Evolutionary conservation across 1,140 invertebrate species (phyloP), one percentile per base, ranked within the genome.

Genomic region (Scaptodrosophila lebanonensis): DNA sequence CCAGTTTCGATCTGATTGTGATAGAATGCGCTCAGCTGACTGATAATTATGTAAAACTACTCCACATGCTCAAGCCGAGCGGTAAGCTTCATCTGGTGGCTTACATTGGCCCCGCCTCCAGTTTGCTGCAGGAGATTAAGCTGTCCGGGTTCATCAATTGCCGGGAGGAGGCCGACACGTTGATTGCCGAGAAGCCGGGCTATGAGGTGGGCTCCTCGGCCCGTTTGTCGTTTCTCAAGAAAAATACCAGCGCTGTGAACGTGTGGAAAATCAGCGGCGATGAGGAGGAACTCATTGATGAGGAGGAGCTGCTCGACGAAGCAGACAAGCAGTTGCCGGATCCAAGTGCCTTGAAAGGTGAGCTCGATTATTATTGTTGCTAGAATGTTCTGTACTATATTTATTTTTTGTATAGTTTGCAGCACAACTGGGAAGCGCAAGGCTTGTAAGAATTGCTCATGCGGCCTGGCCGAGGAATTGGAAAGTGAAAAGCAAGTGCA

Each of bases 401-500:
- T 43, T 1, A 27, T 33, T 47, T 62, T 66, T 75, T 63, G 90
- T 91, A 51, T 86, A 94, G 95, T 95, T 3, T 98, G 96, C 88
- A 92, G 93, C 17, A 96, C 95, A 27, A 96, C 94, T 5, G 95
- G 94, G 1, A 97, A 98, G 87, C 90, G 95, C 36, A 98, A 98
- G 87, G 98, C 98, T 0, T 99, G 98, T 84, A 99, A 99, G 76
- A 95, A 99, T 87, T 99, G 98, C 86, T 92, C 93, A 3, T 99
- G 98, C 89, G 98, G 98, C 2, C 89, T 99, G 51, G 97, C 97
- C 18, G 97, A 99, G 75, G 97, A 98, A 88, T 87, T 98, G 22
- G 91, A 88, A 36, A 92, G 90, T 7, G 91, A 93, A 87, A 87
- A 85, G 25, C 87, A 89, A 40, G 73, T 75, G 35, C 85, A 83